phyloP scores from a whole-genome alignment of 2,113 vertebrate species.

The Limanda limanda region DNA sequence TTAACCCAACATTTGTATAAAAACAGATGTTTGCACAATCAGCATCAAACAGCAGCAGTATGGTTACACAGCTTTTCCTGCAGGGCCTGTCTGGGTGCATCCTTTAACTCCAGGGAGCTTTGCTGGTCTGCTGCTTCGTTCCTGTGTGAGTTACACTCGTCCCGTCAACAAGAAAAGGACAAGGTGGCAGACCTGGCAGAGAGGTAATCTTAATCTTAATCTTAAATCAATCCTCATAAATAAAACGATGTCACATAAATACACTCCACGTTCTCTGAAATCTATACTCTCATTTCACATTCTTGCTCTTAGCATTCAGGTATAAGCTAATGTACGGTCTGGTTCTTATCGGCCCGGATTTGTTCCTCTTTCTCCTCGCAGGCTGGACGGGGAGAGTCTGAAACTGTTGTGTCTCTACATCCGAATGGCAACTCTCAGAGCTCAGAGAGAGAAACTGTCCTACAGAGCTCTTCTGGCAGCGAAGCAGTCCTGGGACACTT shows the following conservation, averaged over 20 bases:
- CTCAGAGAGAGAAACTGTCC: slow-evolving; percentile 73
- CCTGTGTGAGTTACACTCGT: slow-evolving; percentile 68
- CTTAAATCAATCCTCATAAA: too few relatives aligned
- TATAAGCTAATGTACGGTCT: background rate
- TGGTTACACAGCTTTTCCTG: background rate
- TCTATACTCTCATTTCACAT: background rate
- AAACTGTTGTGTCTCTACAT: slow-evolving; percentile 68
- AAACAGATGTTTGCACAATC: background rate
- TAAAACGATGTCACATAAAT: background rate
- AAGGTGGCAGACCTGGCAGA: slow-evolving; percentile 59
- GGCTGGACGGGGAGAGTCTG: slow-evolving; percentile 57
- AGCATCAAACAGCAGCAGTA: background rate
- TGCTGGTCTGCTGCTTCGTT: slow-evolving; percentile 74
- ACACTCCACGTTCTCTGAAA: background rate
- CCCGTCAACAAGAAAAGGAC: slow-evolving; percentile 67
- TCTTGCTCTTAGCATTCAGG: background rate
- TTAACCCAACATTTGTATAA: too few relatives aligned
- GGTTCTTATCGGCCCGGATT: background rate
- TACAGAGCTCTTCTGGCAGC: slow-evolving; percentile 75
- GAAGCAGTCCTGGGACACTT: slow-evolving; percentile 79
- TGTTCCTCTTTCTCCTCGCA: slow-evolving; percentile 41
- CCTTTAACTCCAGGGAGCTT: slow-evolving; percentile 35
- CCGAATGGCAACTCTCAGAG: slow-evolving; percentile 73
- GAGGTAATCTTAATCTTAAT: slow-evolving; percentile 45
- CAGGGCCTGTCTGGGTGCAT: slow-evolving; percentile 51